Conservation (phyloP, 2,888 invertebrate species). For the Eucera pruinosa region DNA sequence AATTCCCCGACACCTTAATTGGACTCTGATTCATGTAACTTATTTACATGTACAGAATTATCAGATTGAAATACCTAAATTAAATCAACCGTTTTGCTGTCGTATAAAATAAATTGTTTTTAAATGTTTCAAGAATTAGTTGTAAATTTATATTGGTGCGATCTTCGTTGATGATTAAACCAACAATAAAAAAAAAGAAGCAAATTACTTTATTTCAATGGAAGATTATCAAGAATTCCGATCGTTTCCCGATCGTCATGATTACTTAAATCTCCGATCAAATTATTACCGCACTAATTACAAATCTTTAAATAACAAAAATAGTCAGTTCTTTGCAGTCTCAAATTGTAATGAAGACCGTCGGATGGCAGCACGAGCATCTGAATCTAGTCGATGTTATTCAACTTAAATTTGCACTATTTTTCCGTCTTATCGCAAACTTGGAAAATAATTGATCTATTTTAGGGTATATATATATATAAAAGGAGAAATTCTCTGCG, state of each 20-base stretch:
- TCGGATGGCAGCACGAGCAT: slow-evolving; percentile 60
- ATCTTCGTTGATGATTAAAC: background rate
- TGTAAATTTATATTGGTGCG: background rate
- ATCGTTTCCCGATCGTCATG: background rate
- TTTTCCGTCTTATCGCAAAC: background rate
- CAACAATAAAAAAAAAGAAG: background rate
- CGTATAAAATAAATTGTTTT: background rate
- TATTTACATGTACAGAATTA: too few relatives aligned
- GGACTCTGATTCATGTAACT: too few relatives aligned
- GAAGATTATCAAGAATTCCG: background rate
- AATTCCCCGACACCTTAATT: too few relatives aligned
- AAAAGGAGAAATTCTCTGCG: background rate
- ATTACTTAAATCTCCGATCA: slow-evolving; percentile 10
- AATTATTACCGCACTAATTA: slow-evolving; percentile 6
- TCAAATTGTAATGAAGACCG: slow-evolving; percentile 41
- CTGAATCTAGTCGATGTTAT: slow-evolving; percentile 51
- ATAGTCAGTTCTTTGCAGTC: background rate
- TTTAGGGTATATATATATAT: slow-evolving; percentile 26
- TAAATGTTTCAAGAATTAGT: background rate
- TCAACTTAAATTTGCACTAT: slow-evolving; percentile 39
- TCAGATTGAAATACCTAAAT: too few relatives aligned
- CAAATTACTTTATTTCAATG: background rate
- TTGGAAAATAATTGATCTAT: too few relatives aligned
- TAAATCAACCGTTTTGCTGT: background rate
- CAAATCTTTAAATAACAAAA: slow-evolving; percentile 23